Conservation (phyloP, 2,888 invertebrate species). For the Aquatica leii region DNA sequence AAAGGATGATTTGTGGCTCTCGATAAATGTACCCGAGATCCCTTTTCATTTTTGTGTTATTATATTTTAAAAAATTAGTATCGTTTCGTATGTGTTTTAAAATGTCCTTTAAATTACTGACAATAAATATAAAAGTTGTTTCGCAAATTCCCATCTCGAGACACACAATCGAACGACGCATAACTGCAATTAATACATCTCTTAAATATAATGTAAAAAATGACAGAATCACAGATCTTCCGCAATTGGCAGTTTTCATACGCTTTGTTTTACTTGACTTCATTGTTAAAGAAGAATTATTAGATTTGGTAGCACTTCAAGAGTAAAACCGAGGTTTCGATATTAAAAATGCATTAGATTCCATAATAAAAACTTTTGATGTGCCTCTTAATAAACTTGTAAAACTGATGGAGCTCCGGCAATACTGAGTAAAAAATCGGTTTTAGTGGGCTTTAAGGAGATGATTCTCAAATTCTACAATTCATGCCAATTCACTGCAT, state of each 20-base stretch:
- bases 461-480: constrained; percentile 25
- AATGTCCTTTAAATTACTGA: too few relatives aligned
- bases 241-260: constrained; percentile 31
- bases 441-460: constrained; percentile 25
- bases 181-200: too few relatives aligned
- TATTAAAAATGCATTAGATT: constrained; percentile 36
- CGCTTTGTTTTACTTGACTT: constrained; percentile 29
- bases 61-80: too few relatives aligned
- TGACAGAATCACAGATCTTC: constrained; percentile 37
- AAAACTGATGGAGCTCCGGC: constrained; percentile 24
- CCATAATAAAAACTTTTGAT: constrained; percentile 35
- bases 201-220: too few relatives aligned
- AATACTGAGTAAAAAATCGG: constrained; percentile 35
- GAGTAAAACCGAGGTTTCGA: constrained; percentile 18
- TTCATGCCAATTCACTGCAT: constrained; percentile 26
- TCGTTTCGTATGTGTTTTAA: too few relatives aligned
- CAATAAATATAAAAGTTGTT: too few relatives aligned
- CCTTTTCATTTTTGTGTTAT: too few relatives aligned
- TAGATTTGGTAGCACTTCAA: constrained; percentile 26
- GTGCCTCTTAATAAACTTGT: constrained; percentile 35
- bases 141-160: too few relatives aligned
- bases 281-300: constrained; percentile 32
- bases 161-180: too few relatives aligned
- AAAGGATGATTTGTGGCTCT: too few relatives aligned
- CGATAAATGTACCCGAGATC: too few relatives aligned